phyloP scores from a whole-genome alignment of 2,797 vertebrate species.

The Morus bassanus region DNA sequence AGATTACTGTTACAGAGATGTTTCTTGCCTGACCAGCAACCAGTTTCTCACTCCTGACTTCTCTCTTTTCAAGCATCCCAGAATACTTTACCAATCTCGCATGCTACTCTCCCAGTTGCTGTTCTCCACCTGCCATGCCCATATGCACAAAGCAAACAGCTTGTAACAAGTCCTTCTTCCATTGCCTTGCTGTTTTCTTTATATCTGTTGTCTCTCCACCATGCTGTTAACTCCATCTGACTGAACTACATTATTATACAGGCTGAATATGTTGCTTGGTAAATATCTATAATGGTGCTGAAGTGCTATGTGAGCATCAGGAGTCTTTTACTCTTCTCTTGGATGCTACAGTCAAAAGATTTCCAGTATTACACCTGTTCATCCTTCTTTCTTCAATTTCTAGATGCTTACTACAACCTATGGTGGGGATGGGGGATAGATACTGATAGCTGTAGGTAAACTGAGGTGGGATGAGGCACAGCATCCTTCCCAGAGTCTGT shows the following conservation, averaged over 20 bases:
- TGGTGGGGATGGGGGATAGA: neutral
- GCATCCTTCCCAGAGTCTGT: neutral
- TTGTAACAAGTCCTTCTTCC: neutral
- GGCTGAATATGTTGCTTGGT: neutral
- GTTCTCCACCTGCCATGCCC: neutral
- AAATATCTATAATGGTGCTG: neutral
- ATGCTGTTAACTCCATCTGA: neutral
- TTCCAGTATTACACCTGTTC: neutral
- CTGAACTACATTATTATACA: neutral
- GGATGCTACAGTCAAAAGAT: neutral
- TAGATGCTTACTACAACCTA: neutral
- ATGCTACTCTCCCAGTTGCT: neutral
- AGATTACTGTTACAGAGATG: neutral
- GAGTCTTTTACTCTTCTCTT: neutral
- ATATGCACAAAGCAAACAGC: fast-evolving
- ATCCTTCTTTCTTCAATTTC: neutral
- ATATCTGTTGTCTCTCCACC: neutral
- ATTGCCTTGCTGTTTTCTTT: neutral
- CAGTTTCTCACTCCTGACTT: neutral
- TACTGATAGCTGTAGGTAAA: neutral
- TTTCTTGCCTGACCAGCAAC: neutral
- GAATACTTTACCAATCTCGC: neutral
- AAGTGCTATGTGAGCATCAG: neutral
- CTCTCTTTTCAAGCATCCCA: neutral
- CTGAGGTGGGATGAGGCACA: neutral